These are phyloP conservation scores for Drosophila miranda DNA, from an alignment of 1,140 invertebrate species.

Conservation along the genomic window DNA sequence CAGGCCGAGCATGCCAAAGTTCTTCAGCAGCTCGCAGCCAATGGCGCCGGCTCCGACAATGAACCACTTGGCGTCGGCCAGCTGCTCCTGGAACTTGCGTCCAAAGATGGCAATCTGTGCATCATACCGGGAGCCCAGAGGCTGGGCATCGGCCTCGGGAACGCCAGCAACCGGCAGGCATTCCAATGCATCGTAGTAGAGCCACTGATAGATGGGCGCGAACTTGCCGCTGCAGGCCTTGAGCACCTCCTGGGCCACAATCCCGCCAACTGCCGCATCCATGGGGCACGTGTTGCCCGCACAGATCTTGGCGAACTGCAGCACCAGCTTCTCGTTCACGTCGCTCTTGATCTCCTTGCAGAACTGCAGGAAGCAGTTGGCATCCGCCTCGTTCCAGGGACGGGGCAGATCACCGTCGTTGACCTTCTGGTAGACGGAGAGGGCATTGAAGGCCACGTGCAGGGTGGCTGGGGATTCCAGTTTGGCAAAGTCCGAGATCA, in stretches of 20 bases:
- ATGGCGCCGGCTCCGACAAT: constrained; percentile 95
- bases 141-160: constrained; percentile 89
- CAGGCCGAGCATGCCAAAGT: constrained; percentile 99
- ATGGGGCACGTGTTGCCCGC: constrained; percentile 95
- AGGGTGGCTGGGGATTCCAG: constrained; percentile 95
- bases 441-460: constrained; percentile 93
- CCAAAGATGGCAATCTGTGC: constrained; percentile 97
- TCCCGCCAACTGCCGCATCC: constrained; percentile 96
- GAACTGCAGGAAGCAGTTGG: constrained; percentile 88
- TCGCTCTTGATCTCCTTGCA: constrained; percentile 83
- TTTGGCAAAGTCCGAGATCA: constrained; percentile 97
- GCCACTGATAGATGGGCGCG: constrained; percentile 96
- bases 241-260: constrained; percentile 98
- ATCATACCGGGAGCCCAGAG: constrained; percentile 92
- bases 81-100: constrained; percentile 92
- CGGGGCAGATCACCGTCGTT: constrained; percentile 86
- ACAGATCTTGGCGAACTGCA: constrained; percentile 89
- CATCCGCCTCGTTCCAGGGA: constrained; percentile 92
- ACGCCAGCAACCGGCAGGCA: constrained; percentile 90
- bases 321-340: constrained; percentile 88
- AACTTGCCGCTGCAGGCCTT: constrained; percentile 99
- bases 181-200: constrained; percentile 98
- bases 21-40: constrained; percentile 99
- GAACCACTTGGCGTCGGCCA: constrained; percentile 85
- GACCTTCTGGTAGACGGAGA: constrained; percentile 88